Percentiles rank a stretch among this genome's conserved stretches.
These are phyloP conservation scores for Chaenodraco wilsoni DNA, from an alignment of 2,797 vertebrate genomes.

Conservation along the genomic window DNA sequence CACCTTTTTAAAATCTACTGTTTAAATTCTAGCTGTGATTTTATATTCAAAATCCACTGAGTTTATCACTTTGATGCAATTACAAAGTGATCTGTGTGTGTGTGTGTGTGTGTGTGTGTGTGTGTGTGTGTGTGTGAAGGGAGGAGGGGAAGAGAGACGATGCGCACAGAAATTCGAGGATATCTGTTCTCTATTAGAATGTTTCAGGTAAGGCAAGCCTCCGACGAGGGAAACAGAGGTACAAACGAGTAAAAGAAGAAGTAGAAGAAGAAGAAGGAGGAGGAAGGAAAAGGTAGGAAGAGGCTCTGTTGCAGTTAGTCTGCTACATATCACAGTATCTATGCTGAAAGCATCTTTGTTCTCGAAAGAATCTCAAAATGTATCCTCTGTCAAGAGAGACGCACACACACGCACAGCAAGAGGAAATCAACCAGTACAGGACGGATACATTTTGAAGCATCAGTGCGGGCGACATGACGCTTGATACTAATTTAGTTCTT, in stretches of 20 bases:
- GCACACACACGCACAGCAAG: constrained; percentile 81
- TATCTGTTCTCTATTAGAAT: constrained; percentile 99
- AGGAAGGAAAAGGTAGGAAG: constrained; percentile 67
- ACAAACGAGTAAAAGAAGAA: constrained; percentile 74
- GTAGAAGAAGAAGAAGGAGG: constrained; percentile 67
- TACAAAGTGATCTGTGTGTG: constrained; percentile 68
- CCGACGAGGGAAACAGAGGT: constrained; percentile 83
- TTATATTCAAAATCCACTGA: constrained; percentile 51
- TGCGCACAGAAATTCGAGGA: constrained; percentile 99
- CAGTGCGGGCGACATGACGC: constrained; percentile 89
- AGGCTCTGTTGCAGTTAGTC: constrained; percentile 86
- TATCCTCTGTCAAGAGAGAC: constrained; percentile 89
- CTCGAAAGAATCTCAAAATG: constrained; percentile 92
- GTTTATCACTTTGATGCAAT: constrained; percentile 74
- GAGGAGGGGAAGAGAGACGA: constrained; percentile 73
- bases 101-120: constrained; percentile 42
- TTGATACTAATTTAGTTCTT: constrained; percentile 91
- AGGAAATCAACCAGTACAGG: constrained; percentile 80
- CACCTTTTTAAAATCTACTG: constrained; percentile 51
- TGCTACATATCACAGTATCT: constrained; percentile 89
- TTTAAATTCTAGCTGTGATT: constrained; percentile 48
- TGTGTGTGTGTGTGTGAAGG: constrained; percentile 46
- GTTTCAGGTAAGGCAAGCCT: constrained; percentile 93
- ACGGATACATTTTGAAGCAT: constrained; percentile 98
- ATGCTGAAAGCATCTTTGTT: constrained; percentile 85